Conservation (phyloP, 2,888 invertebrate genomes). For the Zygothrica quintamaculata region DNA sequence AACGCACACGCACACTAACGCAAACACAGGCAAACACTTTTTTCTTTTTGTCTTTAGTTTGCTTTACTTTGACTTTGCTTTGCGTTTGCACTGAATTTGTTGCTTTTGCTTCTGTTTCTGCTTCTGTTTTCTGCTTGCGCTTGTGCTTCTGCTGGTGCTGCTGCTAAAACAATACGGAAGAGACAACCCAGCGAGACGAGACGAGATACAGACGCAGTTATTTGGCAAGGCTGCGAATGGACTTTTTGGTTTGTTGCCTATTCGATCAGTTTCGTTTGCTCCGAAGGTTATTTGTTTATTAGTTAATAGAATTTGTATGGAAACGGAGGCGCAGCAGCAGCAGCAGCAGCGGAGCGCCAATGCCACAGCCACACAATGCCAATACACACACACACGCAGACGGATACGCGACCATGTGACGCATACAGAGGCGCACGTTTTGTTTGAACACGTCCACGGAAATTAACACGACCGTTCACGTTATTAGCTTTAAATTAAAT, state of each 20-base stretch:
- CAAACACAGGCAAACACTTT: conserved; percentile 55
- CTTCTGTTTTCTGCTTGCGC: conserved; percentile 1
- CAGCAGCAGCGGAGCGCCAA: conserved; percentile 54
- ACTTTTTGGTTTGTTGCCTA: conserved; percentile 38
- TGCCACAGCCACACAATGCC: conserved; percentile 69
- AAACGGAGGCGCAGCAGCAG: conserved; percentile 57
- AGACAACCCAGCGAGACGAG: conserved; percentile 40
- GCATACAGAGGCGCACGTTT: conserved; percentile 54
- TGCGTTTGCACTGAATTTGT: conserved; percentile 55
- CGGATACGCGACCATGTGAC: conserved; percentile 64
- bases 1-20: conserved; percentile 28
- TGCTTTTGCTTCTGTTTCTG: conserved; percentile 63
- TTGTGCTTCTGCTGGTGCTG: conserved; percentile 15
- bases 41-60: conserved; percentile 18
- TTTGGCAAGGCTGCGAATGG: conserved; percentile 48
- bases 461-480: conserved; percentile 40
- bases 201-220: conserved; percentile 44
- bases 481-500: conserved; percentile 34
- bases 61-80: conserved; percentile 30
- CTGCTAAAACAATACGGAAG: conserved; percentile 62
- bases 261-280: conserved; percentile 40
- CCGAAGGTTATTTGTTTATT: conserved; percentile 80
- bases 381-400: conserved; percentile 61
- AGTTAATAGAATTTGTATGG: conserved; percentile 74
- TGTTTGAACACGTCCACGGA: conserved; percentile 29